Conservation (phyloP, 2,113 vertebrate genomes). For the Nothoprocta pentlandii region DNA sequence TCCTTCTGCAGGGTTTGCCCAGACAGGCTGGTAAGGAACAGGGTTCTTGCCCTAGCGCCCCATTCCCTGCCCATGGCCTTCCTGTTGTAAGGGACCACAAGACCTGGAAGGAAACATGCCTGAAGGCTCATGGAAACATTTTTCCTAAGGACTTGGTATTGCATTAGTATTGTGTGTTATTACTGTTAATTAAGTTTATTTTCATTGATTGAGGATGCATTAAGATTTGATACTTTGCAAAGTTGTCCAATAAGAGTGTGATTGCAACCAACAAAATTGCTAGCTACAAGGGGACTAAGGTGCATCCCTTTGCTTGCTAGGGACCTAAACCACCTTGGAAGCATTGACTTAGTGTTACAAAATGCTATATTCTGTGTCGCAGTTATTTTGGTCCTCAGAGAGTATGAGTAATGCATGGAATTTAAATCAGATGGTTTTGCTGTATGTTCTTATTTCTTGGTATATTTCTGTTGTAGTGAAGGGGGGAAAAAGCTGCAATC, state of each 20-base stretch:
- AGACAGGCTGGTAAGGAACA: neutral
- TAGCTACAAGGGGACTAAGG: neutral
- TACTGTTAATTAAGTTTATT: neutral
- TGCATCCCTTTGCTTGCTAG: neutral
- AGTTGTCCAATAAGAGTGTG: neutral
- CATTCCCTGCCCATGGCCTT: rapidly evolving
- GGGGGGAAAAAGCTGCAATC: neutral
- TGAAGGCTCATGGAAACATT: neutral
- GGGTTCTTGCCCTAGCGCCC: rapidly evolving
- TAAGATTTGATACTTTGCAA: neutral
- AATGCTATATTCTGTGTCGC: neutral
- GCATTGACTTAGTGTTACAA: constrained; percentile 14
- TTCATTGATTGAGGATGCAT: neutral
- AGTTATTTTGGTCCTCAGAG: neutral
- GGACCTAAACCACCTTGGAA: neutral
- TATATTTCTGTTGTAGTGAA: neutral
- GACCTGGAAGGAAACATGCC: neutral
- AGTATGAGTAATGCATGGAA: neutral
- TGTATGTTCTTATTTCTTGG: neutral
- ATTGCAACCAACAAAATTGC: neutral
- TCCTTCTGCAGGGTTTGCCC: neutral
- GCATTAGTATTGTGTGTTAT: no score
- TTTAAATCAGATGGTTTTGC: constrained; percentile 21
- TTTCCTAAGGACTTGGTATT: neutral
- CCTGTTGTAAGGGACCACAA: neutral